These are phyloP conservation scores for Ursus arctos DNA, from an alignment of 2,113 vertebrate genomes.

Conservation along the genomic window DNA sequence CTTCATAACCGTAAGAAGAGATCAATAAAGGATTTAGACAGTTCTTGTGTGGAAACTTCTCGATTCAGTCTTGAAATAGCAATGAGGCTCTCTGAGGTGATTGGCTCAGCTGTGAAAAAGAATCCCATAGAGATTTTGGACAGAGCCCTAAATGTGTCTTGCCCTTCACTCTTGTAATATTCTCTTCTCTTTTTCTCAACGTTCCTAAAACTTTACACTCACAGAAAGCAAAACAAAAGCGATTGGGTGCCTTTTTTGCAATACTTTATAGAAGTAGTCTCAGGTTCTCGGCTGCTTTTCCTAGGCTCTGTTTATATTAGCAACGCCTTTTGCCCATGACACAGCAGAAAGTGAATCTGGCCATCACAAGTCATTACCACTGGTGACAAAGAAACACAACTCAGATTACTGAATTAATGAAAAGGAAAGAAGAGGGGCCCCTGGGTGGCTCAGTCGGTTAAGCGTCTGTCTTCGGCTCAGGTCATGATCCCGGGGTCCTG, in stretches of 20 bases:
- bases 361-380: background rate
- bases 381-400: background rate
- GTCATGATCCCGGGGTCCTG: no score
- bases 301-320: background rate
- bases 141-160: background rate
- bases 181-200: background rate
- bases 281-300: background rate
- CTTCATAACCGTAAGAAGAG: background rate
- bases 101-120: background rate
- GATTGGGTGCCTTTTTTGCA: background rate
- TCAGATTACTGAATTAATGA: slow-evolving; percentile 27
- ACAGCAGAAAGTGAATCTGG: background rate
- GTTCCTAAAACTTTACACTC: background rate
- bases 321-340: background rate
- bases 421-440: background rate
- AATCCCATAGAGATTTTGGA: background rate
- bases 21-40: background rate
- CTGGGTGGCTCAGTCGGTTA: no score
- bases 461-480: no score
- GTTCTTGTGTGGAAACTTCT: background rate
- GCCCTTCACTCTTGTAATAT: background rate
- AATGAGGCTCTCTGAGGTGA: background rate
- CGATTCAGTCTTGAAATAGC: slow-evolving; percentile 7
- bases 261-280: background rate
- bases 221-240: background rate